A percentile compares a stretch with the other conserved stretches of the same genome.
These are phyloP conservation scores for Spatulosminthurus flaviceps DNA, from an alignment of 2,888 invertebrate species.

Conservation along the genomic window DNA sequence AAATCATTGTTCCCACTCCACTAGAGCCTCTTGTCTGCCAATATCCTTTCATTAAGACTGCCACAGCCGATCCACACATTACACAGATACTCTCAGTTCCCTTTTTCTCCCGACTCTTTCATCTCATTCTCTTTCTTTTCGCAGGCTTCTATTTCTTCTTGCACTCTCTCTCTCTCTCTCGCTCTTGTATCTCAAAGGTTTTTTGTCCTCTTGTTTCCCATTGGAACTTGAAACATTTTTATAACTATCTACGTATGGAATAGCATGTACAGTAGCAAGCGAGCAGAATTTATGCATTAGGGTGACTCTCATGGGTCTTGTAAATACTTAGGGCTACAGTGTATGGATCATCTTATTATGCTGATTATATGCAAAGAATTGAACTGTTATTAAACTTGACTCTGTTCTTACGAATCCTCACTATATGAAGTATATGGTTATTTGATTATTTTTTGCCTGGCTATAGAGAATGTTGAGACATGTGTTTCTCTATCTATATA, in stretches of 20 bases:
- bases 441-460: neutral
- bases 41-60: slow-evolving; percentile 43
- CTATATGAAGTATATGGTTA: too few relatives aligned
- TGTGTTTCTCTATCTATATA: neutral
- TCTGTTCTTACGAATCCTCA: too few relatives aligned
- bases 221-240: neutral
- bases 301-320: neutral
- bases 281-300: too few relatives aligned
- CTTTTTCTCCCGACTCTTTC: neutral
- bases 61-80: slow-evolving; percentile 20
- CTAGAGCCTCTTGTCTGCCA: slow-evolving; percentile 42
- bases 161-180: slow-evolving; percentile 13
- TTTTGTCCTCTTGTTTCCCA: neutral
- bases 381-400: neutral
- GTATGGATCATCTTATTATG: neutral
- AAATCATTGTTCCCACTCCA: slow-evolving; percentile 46
- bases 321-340: neutral
- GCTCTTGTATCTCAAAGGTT: neutral
- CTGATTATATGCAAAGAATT: slow-evolving; percentile 1
- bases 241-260: too few relatives aligned
- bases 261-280: too few relatives aligned
- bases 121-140: neutral
- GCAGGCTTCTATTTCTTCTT: neutral
- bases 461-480: neutral
- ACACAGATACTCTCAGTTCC: slow-evolving; percentile 17